Percentiles rank a stretch among this genome's conserved stretches.
These are phyloP conservation scores for Sphaerophoria rueppellii DNA, from an alignment of 2,888 invertebrate genomes.

Conservation along the genomic window DNA sequence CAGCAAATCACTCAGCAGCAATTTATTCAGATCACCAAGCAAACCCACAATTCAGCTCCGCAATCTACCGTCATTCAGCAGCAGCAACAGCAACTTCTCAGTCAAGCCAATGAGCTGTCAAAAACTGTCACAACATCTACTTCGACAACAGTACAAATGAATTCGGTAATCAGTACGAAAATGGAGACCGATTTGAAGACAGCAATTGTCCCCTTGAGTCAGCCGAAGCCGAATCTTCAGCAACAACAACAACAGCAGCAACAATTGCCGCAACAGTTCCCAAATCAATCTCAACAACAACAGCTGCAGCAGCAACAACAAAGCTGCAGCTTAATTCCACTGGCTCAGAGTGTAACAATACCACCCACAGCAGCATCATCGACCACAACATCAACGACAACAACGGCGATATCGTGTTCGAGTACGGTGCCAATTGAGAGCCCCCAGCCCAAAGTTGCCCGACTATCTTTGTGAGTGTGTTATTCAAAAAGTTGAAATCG, in stretches of 20 bases:
- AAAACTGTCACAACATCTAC: conserved; percentile 39
- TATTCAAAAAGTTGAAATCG: conserved; percentile 75
- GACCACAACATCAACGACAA: conserved; percentile 65
- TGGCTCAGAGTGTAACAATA: conserved; percentile 49
- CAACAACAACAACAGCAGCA: conserved; percentile 45
- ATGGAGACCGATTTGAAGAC: conserved; percentile 49
- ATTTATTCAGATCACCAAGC: conserved; percentile 41
- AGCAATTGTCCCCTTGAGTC: conserved; percentile 9
- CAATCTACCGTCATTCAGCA: conserved; percentile 58
- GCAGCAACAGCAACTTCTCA: conserved; percentile 11
- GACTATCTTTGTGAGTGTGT: conserved; percentile 83
- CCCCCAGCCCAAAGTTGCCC: conserved; percentile 81
- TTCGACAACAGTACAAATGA: conserved; percentile 46
- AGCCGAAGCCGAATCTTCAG: conserved; percentile 52
- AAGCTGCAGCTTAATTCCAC: conserved; percentile 60
- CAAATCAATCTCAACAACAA: conserved; percentile 61
- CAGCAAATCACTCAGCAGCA: conserved; percentile 28
- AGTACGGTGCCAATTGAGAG: conserved; percentile 79
- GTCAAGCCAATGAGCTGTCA: conserved; percentile 47
- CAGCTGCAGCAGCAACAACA: conserved; percentile 76
- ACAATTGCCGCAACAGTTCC: conserved; percentile 48
- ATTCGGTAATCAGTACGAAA: conserved; percentile 42
- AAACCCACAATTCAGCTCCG: conserved; percentile 15
- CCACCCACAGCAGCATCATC: conserved; percentile 46
- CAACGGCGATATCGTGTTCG: conserved; percentile 75